Conservation (phyloP, 1,140 invertebrate species). For the Cotesia chilonis region DNA sequence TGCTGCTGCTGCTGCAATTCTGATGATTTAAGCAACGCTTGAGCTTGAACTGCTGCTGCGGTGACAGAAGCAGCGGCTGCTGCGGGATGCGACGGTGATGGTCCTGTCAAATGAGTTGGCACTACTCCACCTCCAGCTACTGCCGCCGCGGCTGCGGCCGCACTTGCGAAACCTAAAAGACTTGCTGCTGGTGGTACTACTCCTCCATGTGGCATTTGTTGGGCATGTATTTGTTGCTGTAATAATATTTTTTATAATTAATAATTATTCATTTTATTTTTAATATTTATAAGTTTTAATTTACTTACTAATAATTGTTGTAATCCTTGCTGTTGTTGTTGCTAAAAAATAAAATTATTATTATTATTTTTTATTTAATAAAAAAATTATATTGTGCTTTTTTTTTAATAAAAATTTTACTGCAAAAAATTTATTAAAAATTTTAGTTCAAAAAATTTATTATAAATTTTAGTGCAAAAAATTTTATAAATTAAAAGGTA, state of each 20-base stretch:
- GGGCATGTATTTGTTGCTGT: constrained; percentile 89
- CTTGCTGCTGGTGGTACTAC: constrained; percentile 69
- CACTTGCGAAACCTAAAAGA: constrained; percentile 61
- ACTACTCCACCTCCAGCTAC: constrained; percentile 56
- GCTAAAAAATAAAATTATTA: constrained; percentile 47
- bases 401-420: not conserved
- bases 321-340: constrained; percentile 62
- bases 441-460: too few relatives aligned
- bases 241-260: constrained; percentile 44
- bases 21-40: constrained; percentile 56
- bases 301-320: constrained; percentile 59
- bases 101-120: constrained; percentile 56
- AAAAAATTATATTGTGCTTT: not conserved
- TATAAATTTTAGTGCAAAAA: too few relatives aligned
- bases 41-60: constrained; percentile 54
- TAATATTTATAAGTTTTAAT: constrained; percentile 5
- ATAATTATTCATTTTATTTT: not conserved
- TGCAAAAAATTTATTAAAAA: too few relatives aligned
- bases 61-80: constrained; percentile 52
- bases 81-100: constrained; percentile 51
- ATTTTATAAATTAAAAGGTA: too few relatives aligned
- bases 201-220: constrained; percentile 81
- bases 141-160: constrained; percentile 56
- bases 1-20: constrained; percentile 48
- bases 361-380: not conserved